phyloP scores from a whole-genome alignment of 92 coral and sea anemone species.

The Paramuricea clavata region DNA sequence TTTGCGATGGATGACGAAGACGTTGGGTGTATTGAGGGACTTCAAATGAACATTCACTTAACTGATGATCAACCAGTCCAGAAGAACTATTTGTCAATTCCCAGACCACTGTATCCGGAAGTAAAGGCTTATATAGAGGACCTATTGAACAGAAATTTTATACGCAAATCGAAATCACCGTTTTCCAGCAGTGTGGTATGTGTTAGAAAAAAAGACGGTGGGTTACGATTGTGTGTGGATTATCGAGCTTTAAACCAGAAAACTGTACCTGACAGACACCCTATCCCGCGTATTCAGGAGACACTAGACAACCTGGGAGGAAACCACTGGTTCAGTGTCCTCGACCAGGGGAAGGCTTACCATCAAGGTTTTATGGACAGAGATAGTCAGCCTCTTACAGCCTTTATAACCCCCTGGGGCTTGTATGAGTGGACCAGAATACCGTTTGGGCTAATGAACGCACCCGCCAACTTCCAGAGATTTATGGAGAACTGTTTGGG shows the following conservation, averaged over 20 bases:
- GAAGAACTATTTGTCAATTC: conserved; percentile 65
- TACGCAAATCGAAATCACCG: conserved; percentile 58
- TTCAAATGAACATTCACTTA: conserved; percentile 53
- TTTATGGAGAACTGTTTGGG: conserved; percentile 26
- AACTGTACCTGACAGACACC: not conserved
- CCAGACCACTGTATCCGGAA: conserved; percentile 65
- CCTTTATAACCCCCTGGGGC: not conserved
- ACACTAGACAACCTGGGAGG: not conserved
- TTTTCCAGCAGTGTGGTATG: too few species aligned
- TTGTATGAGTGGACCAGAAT: not conserved
- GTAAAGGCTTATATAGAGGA: conserved; percentile 63
- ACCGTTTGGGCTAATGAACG: not conserved
- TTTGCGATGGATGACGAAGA: conserved; percentile 47
- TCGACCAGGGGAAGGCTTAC: conserved; percentile 14
- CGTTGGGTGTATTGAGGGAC: conserved; percentile 48
- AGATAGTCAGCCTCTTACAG: not conserved
- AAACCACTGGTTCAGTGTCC: not conserved
- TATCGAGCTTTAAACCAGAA: not conserved
- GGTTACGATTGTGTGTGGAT: conserved; percentile 42
- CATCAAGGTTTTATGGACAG: not conserved
- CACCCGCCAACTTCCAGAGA: conserved; percentile 9
- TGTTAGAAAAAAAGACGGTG: too few species aligned
- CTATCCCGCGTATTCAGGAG: not conserved
- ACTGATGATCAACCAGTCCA: conserved; percentile 46
- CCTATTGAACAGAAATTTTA: conserved; percentile 59